Evolutionary conservation across 2,797 vertebrate genomes (phyloP), one percentile per base, ranked within the genome.

Genomic region (Poliocrania exsul): DNA sequence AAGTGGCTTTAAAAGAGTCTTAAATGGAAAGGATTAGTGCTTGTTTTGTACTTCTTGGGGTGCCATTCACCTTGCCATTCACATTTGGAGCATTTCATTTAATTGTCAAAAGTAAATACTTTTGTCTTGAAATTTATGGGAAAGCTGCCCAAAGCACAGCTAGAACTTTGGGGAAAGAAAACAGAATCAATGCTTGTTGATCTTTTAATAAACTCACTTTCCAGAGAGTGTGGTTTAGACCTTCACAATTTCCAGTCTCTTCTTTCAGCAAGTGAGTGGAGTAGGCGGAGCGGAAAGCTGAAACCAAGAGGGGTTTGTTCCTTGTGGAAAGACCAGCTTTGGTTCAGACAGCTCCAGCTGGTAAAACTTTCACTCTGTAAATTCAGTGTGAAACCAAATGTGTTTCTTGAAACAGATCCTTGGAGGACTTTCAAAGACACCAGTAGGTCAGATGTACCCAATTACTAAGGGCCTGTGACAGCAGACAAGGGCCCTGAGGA

Each of bases 331-430:
- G 89, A 96, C 71, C 79, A 85, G 88, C 85, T 88, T 93, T 93
- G 82, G 40, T 93, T 92, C 81, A 93, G 64, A 31, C 81, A 16
- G 13, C 90, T 92, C 95, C 91, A 96, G 96, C 88, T 96, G 94
- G 93, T 97, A 86, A 94, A 95, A 97, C 95, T 96, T 96, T 96
- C 84, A 86, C 92, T 97, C 87, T 31, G 69, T 53, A 95, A 95
- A 95, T 95, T 96, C 87, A 96, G 86, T 92, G 81, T 91, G 89
- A 97, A 97, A 95, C 95, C 90, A 94, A 96, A 90, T 69, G 82
- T 95, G 95, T 97, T 94, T 71, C 88, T 94, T 95, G 64, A 95
- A 96, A 90, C 29, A 58, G 91, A 93, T 75, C 90, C 74, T 93
- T 84, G 75, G 95, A 96, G 79, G 72, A 70, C 88, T 95, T 97